Evolutionary conservation across 2,888 invertebrate species (phyloP), one percentile per base, ranked within the genome.

Genomic region (Andrena chrysosceles): DNA sequence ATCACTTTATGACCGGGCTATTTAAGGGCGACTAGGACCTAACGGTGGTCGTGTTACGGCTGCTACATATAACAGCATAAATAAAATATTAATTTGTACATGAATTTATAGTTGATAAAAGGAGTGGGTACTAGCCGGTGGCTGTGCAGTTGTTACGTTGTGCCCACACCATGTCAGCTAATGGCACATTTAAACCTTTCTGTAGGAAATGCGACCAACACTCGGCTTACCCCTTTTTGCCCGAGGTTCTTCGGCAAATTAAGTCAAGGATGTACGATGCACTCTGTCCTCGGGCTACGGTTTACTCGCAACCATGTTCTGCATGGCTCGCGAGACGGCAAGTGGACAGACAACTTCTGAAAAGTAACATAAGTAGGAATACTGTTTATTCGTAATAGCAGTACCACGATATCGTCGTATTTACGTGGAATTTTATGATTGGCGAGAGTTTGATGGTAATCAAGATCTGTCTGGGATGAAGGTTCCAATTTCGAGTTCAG

Each of bases 11-110:
- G 26, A 4, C 56, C 72, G 5, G 8, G 23, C 33, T 31, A 16
- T 13, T 60, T 70, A 70, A 48, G 29, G 20, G 13, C 56, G 10
- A 5, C 3, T 13, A 20, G 26, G 23, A 26, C 23, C 42, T 23
- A 56, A 20, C 33, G n/a, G 20, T 20, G 16, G 23, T 20, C 59
- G 35, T 49, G 71, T 80, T 81, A 71, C 49, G 48, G 63, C 35
- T 33, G 31, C 33, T 81, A 72, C 62, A 54, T 67, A 80, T 54
- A 71, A 54, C 26, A n/a, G 66, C 66, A 52, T 81, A 48, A 71
- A 81, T 81, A 62, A 54, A 71, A 81, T 81, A 62, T 81, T 71
- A 72, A 67, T 81, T 80, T 62, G 23, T 72, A 23, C n/a, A 66
- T 66, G 52, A 80, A 81, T 81, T 81, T 80, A 80, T 81, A 62